Percentiles rank a stretch among this genome's conserved stretches.
Evolutionary conservation across 2,888 invertebrate species (phyloP).

Genomic region (Helicoverpa assulta): DNA sequence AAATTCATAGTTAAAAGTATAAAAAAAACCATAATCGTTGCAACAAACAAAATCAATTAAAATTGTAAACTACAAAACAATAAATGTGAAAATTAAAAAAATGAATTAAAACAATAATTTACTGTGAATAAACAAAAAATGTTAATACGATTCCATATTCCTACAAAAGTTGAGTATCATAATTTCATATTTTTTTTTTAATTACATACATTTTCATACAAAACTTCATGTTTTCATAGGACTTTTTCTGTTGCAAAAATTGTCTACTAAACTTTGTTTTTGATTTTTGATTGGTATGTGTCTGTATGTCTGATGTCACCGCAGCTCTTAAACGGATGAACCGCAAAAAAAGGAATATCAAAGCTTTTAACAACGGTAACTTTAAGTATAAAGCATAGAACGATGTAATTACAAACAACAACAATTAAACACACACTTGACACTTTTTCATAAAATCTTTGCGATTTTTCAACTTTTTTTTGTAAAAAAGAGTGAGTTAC

Average conservation of each 20-base stretch:
- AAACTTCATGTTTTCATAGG: conserved; percentile 36
- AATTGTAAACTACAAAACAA: conserved; percentile 54
- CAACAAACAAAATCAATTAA: conserved; percentile 28
- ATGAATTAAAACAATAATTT: conserved; percentile 61
- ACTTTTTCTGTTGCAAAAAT: conserved; percentile 26
- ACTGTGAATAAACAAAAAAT: conserved; percentile 53
- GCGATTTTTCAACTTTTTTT: too few relatives aligned
- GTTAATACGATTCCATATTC: conserved; percentile 68
- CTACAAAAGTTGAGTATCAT: conserved; percentile 70
- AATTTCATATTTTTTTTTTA: conserved; percentile 63
- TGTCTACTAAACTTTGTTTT: conserved; percentile 36
- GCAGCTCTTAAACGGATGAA: too few relatives aligned
- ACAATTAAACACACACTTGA: too few relatives aligned
- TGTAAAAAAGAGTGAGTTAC: too few relatives aligned
- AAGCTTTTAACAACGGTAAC: too few relatives aligned
- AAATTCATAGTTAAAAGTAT: conserved; percentile 9
- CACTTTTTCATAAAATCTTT: too few relatives aligned
- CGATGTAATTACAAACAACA: too few relatives aligned
- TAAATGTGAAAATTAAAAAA: conserved; percentile 14
- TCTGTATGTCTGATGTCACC: too few relatives aligned
- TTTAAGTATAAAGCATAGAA: too few relatives aligned
- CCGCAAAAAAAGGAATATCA: too few relatives aligned
- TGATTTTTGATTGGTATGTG: too few relatives aligned
- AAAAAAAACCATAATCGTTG: neutral
- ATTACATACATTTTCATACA: conserved; percentile 54